A percentile compares a stretch with the other conserved stretches of the same genome.
Conservation (phyloP, 2,797 vertebrate genomes). For the Sebastes hubbsi region DNA sequence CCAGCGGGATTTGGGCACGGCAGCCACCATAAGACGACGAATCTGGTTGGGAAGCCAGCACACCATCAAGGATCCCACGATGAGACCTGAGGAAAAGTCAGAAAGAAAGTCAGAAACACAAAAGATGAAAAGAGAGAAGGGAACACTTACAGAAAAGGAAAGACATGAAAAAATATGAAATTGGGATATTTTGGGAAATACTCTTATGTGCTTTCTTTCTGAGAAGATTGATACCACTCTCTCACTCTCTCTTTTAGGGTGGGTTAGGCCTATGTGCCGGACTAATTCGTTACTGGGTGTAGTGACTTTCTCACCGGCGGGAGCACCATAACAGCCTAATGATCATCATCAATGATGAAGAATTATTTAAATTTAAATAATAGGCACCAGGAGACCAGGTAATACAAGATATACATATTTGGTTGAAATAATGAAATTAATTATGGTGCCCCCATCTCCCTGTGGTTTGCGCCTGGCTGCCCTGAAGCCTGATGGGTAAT, state of each 20-base stretch:
- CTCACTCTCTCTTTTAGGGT: not conserved
- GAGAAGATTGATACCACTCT: not conserved
- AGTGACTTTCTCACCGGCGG: not conserved
- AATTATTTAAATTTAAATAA: no score
- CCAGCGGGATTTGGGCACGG: conserved; percentile 88
- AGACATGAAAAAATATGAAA: not conserved
- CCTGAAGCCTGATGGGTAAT: accelerated
- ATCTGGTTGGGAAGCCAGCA: conserved; percentile 97
- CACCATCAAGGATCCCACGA: conserved; percentile 87
- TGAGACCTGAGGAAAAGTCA: conserved; percentile 82
- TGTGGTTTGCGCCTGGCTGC: no score
- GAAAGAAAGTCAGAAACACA: not conserved
- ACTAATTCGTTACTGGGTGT: not conserved
- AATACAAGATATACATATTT: no score
- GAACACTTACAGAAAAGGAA: not conserved
- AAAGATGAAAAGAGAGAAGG: not conserved
- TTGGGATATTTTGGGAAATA: not conserved
- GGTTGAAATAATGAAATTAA: no score
- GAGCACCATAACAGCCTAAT: no score
- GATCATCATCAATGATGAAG: no score
- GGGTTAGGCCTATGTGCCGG: not conserved
- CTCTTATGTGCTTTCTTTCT: not conserved
- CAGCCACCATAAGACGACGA: conserved; percentile 90
- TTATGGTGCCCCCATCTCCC: no score
- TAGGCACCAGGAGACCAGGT: no score